Conservation (phyloP, 2,888 invertebrate genomes). For the Epistrophella euchroma region DNA sequence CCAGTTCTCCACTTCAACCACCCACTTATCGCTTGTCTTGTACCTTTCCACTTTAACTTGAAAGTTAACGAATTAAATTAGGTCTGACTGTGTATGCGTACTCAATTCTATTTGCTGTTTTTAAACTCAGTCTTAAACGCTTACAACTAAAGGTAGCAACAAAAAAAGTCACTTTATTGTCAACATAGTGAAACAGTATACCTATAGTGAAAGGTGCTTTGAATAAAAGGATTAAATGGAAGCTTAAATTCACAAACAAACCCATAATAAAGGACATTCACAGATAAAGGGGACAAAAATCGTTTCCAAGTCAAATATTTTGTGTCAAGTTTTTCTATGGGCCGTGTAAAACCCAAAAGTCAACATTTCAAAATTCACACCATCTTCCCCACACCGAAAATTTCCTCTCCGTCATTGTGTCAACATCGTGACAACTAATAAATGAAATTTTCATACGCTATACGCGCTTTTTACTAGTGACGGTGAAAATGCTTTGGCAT, state of each 20-base stretch:
- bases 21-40: too few species aligned
- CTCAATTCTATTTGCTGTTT: not conserved
- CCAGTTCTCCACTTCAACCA: not conserved
- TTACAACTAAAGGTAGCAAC: not conserved
- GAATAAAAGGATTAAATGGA: constrained; percentile 47
- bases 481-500: constrained; percentile 57
- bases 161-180: not conserved
- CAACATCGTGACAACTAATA: constrained; percentile 66
- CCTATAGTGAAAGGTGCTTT: too few species aligned
- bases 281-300: not conserved
- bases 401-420: constrained; percentile 26
- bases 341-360: constrained; percentile 53
- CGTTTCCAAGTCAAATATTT: constrained; percentile 64
- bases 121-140: not conserved
- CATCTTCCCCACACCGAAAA: not conserved
- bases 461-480: constrained; percentile 23
- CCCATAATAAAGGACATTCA: constrained; percentile 9
- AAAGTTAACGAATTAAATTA: not conserved
- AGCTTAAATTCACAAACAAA: constrained; percentile 59
- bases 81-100: not conserved
- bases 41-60: not conserved
- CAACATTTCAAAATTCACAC: constrained; percentile 32
- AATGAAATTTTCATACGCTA: constrained; percentile 73
- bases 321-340: constrained; percentile 66
- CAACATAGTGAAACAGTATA: not conserved